A percentile compares a stretch with the other conserved stretches of the same genome.
Evolutionary conservation across 2,888 invertebrate species (phyloP).

Genomic region (Taenaris catops): DNA sequence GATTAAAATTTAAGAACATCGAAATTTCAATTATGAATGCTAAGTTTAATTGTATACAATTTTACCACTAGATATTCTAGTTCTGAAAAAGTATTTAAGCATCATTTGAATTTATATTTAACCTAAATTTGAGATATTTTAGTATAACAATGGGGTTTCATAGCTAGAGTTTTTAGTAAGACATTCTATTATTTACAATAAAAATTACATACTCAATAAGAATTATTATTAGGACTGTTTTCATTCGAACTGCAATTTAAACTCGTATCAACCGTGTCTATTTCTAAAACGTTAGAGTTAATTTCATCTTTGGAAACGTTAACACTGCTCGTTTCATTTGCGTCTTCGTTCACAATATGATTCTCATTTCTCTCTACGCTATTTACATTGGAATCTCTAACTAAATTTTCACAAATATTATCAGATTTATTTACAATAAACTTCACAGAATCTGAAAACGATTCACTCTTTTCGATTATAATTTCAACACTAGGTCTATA

Average conservation of each 20-base stretch:
- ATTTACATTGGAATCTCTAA: conserved; percentile 42
- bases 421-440: conserved; percentile 35
- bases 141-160: conserved; percentile 43
- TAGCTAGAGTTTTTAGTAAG: conserved; percentile 32
- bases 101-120: conserved; percentile 3
- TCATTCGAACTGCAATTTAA: conserved; percentile 44
- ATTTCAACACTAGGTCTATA: conserved; percentile 56
- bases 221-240: conserved; percentile 69
- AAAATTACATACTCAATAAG: conserved; percentile 40
- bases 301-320: conserved; percentile 52
- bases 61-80: conserved; percentile 2
- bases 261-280: conserved; percentile 40
- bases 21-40: conserved; percentile 10
- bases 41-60: conserved; percentile 2
- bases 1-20: background rate
- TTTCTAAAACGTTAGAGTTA: conserved; percentile 61
- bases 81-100: conserved; percentile 3
- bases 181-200: conserved; percentile 26
- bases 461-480: conserved; percentile 55
- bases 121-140: conserved; percentile 40
- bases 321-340: conserved; percentile 33
- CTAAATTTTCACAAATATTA: conserved; percentile 42
- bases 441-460: conserved; percentile 31
- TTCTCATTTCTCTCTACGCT: conserved; percentile 37
- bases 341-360: conserved; percentile 32